Conservation (phyloP, 30 jellyfish, hydroid and myxozoan genomes). For the Aurelia sp. region DNA sequence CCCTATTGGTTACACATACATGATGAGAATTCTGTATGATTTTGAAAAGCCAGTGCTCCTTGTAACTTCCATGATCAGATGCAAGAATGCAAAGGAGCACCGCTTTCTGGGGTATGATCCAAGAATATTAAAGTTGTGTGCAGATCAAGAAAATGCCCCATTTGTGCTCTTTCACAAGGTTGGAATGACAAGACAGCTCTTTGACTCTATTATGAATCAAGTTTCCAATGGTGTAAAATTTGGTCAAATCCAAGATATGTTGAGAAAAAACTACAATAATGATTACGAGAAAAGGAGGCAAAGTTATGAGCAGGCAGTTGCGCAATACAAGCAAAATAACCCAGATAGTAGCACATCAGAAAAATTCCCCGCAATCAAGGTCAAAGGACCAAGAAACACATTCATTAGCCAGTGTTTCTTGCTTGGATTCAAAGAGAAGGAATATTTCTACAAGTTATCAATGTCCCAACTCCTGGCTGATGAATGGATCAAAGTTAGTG, state of each 20-base stretch:
- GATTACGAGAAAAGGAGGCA: constrained; percentile 64
- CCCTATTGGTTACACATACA: constrained; percentile 80
- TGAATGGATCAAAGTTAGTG: constrained; percentile 83
- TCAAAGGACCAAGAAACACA: constrained; percentile 89
- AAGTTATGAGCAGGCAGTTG: constrained; percentile 71
- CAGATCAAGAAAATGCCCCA: constrained; percentile 85
- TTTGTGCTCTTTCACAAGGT: constrained; percentile 95
- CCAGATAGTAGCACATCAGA: constrained; percentile 58
- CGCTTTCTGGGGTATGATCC: constrained; percentile 97
- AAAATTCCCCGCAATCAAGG: constrained; percentile 76
- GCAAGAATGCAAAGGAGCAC: constrained; percentile 87
- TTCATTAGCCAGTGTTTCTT: constrained; percentile 92
- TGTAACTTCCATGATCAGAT: constrained; percentile 90
- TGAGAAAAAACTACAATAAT: constrained; percentile 69
- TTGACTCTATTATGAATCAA: constrained; percentile 69
- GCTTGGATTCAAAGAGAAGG: constrained; percentile 90
- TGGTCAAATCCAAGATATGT: constrained; percentile 82
- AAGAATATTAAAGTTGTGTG: constrained; percentile 73
- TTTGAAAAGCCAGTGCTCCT: constrained; percentile 88
- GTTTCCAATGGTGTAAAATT: constrained; percentile 89
- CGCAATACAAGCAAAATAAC: constrained; percentile 69
- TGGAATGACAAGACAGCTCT: constrained; percentile 83
- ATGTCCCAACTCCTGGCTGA: constrained; percentile 93
- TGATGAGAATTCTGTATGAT: constrained; percentile 86
- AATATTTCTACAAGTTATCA: constrained; percentile 81